Evolutionary conservation across 2,888 invertebrate species (phyloP).

Genomic region (Hirtodrosophila duncani): DNA sequence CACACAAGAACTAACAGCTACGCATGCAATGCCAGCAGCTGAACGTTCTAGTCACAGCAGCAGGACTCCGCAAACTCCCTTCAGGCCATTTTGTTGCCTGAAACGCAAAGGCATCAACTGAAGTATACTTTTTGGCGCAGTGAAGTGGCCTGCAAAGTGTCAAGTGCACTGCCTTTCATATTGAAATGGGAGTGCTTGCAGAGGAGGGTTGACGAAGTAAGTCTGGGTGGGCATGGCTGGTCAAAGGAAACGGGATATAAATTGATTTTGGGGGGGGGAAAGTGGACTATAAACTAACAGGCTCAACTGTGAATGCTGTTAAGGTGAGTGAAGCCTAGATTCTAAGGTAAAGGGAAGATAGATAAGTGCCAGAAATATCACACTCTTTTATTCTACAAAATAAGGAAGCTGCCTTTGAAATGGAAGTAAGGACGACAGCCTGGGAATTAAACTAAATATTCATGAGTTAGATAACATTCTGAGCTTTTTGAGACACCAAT

Average conservation of each 20-base stretch:
- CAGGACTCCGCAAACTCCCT: too few species aligned
- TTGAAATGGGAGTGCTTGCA: constrained; percentile 20
- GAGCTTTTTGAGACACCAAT: too few species aligned
- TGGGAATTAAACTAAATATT: too few species aligned
- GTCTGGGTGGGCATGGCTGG: neutral
- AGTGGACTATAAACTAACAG: constrained; percentile 13
- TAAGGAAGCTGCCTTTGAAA: too few species aligned
- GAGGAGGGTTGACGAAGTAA: neutral
- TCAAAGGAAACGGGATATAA: constrained; percentile 44
- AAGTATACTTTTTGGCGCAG: constrained; percentile 45
- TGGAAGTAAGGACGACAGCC: too few species aligned
- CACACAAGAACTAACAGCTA: neutral
- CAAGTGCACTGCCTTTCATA: constrained; percentile 62
- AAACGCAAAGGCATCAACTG: constrained; percentile 20
- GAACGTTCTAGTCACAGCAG: too few species aligned
- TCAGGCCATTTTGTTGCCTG: constrained; percentile 27
- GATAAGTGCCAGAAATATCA: neutral
- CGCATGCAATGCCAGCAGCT: neutral
- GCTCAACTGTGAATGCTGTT: constrained; percentile 10
- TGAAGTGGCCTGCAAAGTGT: constrained; percentile 49
- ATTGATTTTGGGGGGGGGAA: constrained; percentile 17
- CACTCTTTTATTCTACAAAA: too few species aligned
- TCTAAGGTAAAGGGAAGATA: neutral
- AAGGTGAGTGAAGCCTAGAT: constrained; percentile 4
- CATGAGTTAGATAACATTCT: too few species aligned